A percentile compares a stretch with the other conserved stretches of the same genome.
These are phyloP conservation scores for Albula goreensis DNA, from an alignment of 2,113 vertebrate genomes.

Conservation along the genomic window DNA sequence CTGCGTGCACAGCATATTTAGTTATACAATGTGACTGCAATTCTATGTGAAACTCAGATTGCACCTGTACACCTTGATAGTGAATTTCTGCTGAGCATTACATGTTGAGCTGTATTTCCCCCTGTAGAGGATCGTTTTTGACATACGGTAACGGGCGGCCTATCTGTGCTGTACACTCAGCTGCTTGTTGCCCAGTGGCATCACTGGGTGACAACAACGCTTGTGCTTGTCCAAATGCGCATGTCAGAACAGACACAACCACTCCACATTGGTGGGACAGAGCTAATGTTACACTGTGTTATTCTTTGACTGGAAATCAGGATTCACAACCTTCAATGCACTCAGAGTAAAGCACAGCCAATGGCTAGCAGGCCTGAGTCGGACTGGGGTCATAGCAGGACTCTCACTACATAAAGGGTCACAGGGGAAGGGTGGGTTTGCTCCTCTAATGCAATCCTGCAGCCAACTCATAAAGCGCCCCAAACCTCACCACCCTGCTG, in stretches of 20 bases:
- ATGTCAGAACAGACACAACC: neutral
- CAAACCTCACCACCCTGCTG: neutral
- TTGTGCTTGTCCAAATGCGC: neutral
- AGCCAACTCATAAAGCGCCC: neutral
- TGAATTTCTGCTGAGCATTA: neutral
- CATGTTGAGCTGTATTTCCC: neutral
- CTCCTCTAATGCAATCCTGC: neutral
- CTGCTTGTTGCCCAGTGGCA: neutral
- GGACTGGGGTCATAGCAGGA: neutral
- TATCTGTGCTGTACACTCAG: neutral
- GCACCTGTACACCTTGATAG: neutral
- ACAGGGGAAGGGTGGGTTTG: neutral
- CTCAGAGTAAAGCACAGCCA: neutral
- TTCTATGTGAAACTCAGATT: neutral
- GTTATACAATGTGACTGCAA: neutral
- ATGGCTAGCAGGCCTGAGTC: neutral
- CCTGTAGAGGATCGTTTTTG: neutral
- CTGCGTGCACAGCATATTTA: conserved; percentile 1
- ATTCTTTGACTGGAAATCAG: neutral
- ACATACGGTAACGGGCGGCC: neutral
- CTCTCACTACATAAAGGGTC: neutral
- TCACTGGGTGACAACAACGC: neutral
- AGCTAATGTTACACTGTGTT: neutral
- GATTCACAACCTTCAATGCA: neutral
- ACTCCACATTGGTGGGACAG: neutral